These are phyloP conservation scores for Physella acuta DNA, from an alignment of 1,140 invertebrate species.

Conservation along the genomic window DNA sequence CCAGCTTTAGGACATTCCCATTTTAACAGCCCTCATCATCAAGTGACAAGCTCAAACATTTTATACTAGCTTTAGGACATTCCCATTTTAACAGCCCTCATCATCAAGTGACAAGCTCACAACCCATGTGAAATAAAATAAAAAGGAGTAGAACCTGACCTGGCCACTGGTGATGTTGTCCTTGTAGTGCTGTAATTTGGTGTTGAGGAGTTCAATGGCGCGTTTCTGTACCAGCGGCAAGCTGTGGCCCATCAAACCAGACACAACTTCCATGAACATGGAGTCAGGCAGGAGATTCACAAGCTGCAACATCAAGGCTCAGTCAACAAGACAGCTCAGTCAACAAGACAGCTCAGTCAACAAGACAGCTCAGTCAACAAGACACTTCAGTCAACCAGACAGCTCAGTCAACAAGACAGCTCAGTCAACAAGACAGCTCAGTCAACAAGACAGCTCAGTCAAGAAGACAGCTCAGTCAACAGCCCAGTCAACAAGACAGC, in stretches of 20 bases:
- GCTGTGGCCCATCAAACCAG: constrained; percentile 71
- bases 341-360: constrained; percentile 26
- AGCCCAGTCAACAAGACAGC: too few species aligned
- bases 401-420: not conserved
- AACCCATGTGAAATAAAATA: too few species aligned
- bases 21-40: too few species aligned
- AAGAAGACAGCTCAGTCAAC: too few species aligned
- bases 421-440: constrained; percentile 33
- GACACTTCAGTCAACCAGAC: too few species aligned
- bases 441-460: not conserved
- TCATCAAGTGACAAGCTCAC: too few species aligned
- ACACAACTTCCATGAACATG: constrained; percentile 77
- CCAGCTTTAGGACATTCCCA: too few species aligned
- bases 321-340: not conserved
- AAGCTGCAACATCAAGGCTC: constrained; percentile 54
- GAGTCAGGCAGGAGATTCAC: constrained; percentile 76
- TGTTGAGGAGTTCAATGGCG: constrained; percentile 80
- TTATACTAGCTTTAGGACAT: too few species aligned
- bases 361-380: not conserved
- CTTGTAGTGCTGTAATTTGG: constrained; percentile 72
- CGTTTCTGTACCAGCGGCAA: constrained; percentile 73
- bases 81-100: too few species aligned
- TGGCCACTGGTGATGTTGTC: constrained; percentile 63
- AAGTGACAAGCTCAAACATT: too few species aligned
- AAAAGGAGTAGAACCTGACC: constrained; percentile 34